Evolutionary conservation across 2,113 vertebrate species (phyloP).

Genomic region (Aldabrachelys gigantea): DNA sequence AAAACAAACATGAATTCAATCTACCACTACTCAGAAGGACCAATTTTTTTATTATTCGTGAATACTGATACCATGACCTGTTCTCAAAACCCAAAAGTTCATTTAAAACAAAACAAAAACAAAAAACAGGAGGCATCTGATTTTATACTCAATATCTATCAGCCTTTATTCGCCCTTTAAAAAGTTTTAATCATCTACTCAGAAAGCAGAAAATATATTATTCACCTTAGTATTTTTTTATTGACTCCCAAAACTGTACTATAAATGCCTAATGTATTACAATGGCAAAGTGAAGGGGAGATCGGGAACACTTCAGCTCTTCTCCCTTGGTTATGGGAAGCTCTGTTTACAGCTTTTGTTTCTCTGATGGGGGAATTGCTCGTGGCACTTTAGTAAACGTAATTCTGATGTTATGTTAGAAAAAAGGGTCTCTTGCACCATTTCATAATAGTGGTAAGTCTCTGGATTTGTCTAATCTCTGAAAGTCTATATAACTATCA

Average conservation of each 20-base stretch:
- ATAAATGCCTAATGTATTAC: background rate
- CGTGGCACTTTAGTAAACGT: background rate
- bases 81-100: background rate
- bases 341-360: background rate
- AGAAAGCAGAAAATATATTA: background rate
- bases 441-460: background rate
- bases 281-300: background rate
- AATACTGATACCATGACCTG: background rate
- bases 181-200: background rate
- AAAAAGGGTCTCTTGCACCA: background rate
- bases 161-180: background rate
- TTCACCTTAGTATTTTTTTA: background rate
- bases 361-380: background rate
- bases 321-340: background rate
- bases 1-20: background rate
- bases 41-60: background rate
- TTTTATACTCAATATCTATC: background rate
- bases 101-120: background rate
- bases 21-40: background rate
- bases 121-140: background rate
- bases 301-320: background rate
- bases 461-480: background rate
- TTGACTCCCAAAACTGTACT: background rate
- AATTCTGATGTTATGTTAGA: background rate
- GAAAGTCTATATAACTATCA: background rate